Conservation (phyloP, 2,888 invertebrate species). For the Pterostichus madidus region DNA sequence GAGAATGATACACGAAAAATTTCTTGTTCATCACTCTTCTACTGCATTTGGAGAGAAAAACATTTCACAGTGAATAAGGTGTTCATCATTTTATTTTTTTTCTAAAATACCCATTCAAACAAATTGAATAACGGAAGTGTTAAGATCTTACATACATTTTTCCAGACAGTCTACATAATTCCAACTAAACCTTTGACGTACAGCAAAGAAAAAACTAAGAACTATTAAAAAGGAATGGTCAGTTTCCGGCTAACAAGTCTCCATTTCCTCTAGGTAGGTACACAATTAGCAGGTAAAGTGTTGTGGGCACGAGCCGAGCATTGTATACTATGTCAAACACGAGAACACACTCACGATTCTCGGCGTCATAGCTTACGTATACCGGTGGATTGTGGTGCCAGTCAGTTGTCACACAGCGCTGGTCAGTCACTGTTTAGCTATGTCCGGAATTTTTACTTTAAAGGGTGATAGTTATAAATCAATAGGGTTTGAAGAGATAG, state of each 20-base stretch:
- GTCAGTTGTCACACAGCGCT: neutral
- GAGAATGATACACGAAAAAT: no score
- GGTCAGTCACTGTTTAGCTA: constrained; percentile 18
- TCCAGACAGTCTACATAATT: no score
- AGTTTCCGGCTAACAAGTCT: constrained; percentile 29
- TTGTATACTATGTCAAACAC: constrained; percentile 54
- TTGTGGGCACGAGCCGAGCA: constrained; percentile 49
- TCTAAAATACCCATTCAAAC: no score
- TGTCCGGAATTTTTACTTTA: constrained; percentile 29
- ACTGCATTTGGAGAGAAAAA: no score
- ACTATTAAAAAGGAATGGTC: neutral
- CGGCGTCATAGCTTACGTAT: constrained; percentile 59
- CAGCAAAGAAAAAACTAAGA: no score
- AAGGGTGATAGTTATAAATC: constrained; percentile 8
- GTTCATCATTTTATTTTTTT: no score
- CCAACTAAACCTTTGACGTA: no score
- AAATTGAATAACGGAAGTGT: no score
- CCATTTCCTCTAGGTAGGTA: constrained; percentile 37
- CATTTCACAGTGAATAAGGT: no score
- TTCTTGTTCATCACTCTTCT: no score
- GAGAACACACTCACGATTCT: constrained; percentile 54
- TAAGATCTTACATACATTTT: no score
- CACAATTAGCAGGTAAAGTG: constrained; percentile 24
- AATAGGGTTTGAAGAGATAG: neutral
- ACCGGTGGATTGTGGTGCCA: constrained; percentile 40